Evolutionary conservation across 2,113 vertebrate species (phyloP).

Genomic region (Paratilapia polleni): DNA sequence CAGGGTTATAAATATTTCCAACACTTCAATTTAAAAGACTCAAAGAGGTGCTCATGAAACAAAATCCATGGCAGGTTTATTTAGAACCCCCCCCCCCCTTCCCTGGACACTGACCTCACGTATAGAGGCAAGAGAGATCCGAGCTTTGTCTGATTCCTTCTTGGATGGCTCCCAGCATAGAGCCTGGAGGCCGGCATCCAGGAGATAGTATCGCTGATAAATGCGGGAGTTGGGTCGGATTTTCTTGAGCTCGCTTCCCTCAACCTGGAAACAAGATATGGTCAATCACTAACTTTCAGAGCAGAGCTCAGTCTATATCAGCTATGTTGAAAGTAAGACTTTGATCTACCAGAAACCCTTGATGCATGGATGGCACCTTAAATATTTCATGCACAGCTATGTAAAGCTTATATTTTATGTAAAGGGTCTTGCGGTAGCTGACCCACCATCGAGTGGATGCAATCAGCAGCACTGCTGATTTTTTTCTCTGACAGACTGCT

Average conservation of each 20-base stretch:
- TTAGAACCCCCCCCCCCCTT: not conserved
- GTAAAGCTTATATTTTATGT: conserved; percentile 8
- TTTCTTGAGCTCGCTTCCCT: conserved; percentile 92
- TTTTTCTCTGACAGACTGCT: conserved; percentile 94
- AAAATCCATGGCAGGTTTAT: not conserved
- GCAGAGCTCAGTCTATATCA: not conserved
- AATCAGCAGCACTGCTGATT: conserved; percentile 93
- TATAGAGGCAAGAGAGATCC: conserved; percentile 88
- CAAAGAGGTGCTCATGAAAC: not conserved
- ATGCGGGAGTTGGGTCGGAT: conserved; percentile 91
- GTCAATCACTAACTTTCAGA: not conserved
- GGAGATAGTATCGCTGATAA: conserved; percentile 90
- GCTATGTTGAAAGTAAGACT: not conserved
- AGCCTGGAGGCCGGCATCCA: conserved; percentile 92
- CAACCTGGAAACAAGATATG: conserved; percentile 65
- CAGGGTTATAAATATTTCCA: conserved; percentile 3
- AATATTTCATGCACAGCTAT: conserved; percentile 26
- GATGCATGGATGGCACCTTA: not conserved
- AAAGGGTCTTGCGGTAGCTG: conserved; percentile 2
- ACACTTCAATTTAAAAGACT: not conserved
- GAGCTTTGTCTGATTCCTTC: conserved; percentile 95
- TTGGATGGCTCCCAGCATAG: conserved; percentile 95
- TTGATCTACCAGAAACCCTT: not conserved
- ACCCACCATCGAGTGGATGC: conserved; percentile 90
- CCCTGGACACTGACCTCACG: conserved; percentile 84